These are phyloP conservation scores for Morpho deidamia DNA, from an alignment of 2,888 invertebrate genomes.

Conservation along the genomic window DNA sequence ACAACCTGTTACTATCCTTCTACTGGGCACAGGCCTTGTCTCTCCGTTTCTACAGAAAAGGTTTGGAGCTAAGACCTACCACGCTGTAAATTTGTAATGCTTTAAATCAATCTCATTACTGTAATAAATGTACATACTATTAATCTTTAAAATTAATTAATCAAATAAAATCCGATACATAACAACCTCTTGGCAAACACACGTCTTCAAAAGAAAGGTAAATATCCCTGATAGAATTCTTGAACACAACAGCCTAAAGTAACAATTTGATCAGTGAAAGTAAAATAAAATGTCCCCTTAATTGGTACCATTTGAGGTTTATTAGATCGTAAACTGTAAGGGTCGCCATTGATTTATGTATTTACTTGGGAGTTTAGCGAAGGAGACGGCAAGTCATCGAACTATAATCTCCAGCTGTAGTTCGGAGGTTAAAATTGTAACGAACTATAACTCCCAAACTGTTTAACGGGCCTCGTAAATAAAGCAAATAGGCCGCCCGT, in stretches of 20 bases:
- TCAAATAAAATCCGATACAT: too few species aligned
- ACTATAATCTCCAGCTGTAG: constrained; percentile 23
- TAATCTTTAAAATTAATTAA: too few species aligned
- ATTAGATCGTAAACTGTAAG: constrained; percentile 8
- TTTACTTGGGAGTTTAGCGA: constrained; percentile 10
- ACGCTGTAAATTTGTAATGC: too few species aligned
- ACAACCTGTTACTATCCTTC: too few species aligned
- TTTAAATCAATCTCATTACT: too few species aligned
- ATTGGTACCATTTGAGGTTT: constrained; percentile 7
- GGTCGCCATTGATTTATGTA: constrained; percentile 15
- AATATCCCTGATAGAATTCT: too few species aligned
- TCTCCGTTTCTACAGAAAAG: too few species aligned
- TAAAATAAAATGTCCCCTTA: constrained; percentile 3
- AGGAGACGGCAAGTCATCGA: constrained; percentile 16
- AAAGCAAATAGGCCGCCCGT: constrained; percentile 43
- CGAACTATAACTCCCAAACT: constrained; percentile 31
- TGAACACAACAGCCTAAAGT: not conserved
- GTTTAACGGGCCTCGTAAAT: constrained; percentile 45
- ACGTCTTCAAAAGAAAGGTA: too few species aligned
- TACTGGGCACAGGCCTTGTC: too few species aligned
- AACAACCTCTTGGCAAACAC: too few species aligned
- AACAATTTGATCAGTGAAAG: constrained; percentile 2
- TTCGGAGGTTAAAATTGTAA: constrained; percentile 28
- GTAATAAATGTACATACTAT: too few species aligned
- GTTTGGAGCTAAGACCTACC: too few species aligned